Base-by-base conservation (phyloP, 2,888 invertebrate species). In the Macrophya annulata region DNA sequence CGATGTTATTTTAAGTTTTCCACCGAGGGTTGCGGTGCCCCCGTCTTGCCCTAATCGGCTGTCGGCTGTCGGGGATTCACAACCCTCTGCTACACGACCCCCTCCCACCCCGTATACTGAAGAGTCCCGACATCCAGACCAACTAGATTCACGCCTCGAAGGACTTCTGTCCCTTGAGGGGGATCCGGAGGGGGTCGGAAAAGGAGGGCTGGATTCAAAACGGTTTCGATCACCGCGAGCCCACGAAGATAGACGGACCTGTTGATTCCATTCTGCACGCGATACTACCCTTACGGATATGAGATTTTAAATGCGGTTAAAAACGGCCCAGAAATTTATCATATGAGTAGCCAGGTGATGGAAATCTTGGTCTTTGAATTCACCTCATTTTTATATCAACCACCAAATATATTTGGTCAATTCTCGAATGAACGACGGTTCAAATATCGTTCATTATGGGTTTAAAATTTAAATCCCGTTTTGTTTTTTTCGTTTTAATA, bases 1-100 rank as follows among this genome's bases (percentile, higher is more conserved):
- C 92, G 92, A 91, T 93, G 92, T 92, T 93, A 92, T 93, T 93
- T 93, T 92, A 92, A 93, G 93, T 93, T 93, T 93, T 93, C 93
- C 93, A 87, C 91, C 89, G 93, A 93, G 92, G 93, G 90, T 89
- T 90, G 85, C 87, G 83, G 85, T 85, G 81, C 81, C 88, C 89
- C 88, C 89, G 86, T 90, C 91, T 91, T 90, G 89, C 90, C 92
- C 93, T 93, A 93, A 93, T 93, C 93, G 93, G 90, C 91, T 92
- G 92, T 92, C 92, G 89, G 86, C 86, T 81, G 62, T 81, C 48
- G 40, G 86, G 88, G 89, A 89, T 89, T 87, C 87, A 85, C 88
- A 87, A 86, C 88, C 90, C 89, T 55, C 55, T 55, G n/a, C 87
- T 86, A 85, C 81, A 86, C 86, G 82, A 76, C 55, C 5, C 68